phyloP scores from a whole-genome alignment of 2,113 vertebrate species.

The Myotis brandtii region DNA sequence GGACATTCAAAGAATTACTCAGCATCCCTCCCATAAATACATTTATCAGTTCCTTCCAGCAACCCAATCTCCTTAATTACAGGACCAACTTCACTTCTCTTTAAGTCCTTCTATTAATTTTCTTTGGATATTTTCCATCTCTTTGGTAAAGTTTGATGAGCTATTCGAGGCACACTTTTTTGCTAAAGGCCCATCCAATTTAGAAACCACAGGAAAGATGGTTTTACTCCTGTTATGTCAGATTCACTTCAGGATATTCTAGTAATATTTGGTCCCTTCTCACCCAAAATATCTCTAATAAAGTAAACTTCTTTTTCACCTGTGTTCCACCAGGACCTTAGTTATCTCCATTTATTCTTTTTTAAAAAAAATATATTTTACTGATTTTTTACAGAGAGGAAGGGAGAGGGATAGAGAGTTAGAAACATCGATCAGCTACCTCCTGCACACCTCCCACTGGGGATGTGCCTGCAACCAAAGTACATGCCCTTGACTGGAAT shows the following conservation, averaged over 20 bases:
- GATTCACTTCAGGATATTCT: conserved; percentile 25
- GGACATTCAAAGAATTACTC: neutral
- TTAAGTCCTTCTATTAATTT: conserved; percentile 26
- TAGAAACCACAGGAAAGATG: conserved; percentile 36
- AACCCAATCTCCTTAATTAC: neutral
- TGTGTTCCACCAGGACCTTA: neutral
- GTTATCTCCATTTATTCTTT: no score
- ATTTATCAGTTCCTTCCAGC: conserved; percentile 2
- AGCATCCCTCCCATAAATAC: neutral
- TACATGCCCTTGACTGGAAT: no score
- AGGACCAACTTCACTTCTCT: neutral
- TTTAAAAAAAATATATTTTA: no score
- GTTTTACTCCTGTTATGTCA: neutral
- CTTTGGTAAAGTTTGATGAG: conserved; percentile 36
- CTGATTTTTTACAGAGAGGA: no score
- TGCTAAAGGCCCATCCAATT: conserved; percentile 19
- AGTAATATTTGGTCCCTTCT: neutral
- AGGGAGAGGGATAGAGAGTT: no score
- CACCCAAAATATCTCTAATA: conserved; percentile 31
- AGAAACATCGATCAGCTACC: no score
- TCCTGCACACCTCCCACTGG: no score
- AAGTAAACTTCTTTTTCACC: conserved; percentile 48
- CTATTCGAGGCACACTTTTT: neutral
- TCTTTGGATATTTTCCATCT: neutral
- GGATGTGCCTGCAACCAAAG: no score